phyloP scores from a whole-genome alignment of 2,113 vertebrate genomes.

The Rhadina sibilatrix region DNA sequence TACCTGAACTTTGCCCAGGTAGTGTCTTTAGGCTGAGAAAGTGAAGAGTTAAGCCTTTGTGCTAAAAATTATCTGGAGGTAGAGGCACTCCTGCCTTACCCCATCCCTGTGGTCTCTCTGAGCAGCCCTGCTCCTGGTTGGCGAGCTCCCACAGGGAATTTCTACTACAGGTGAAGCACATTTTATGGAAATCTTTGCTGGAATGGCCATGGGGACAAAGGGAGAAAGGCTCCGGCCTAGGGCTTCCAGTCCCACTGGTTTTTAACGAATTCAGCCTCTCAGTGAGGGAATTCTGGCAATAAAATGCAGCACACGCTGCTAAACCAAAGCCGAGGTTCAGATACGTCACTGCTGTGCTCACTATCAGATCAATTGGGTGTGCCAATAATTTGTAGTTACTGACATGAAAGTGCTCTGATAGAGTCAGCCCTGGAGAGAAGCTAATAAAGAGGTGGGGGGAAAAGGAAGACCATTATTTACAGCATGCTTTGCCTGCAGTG shows the following conservation, averaged over 20 bases:
- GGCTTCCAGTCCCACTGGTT: background rate
- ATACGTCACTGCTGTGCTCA: background rate
- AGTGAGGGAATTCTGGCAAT: background rate
- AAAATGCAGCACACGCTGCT: background rate
- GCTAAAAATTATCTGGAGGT: background rate
- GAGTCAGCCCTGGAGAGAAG: background rate
- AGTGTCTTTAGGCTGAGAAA: background rate
- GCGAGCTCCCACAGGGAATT: background rate
- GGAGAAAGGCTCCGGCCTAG: background rate
- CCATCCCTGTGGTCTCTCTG: fast-evolving
- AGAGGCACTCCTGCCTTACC: background rate
- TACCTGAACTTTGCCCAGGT: background rate
- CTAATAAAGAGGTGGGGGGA: background rate
- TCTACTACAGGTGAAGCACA: fast-evolving
- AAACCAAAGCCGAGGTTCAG: slow-evolving; percentile 5
- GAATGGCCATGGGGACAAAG: background rate
- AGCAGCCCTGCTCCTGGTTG: background rate
- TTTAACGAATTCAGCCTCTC: background rate
- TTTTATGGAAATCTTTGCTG: background rate
- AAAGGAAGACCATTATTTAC: background rate
- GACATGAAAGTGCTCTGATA: background rate
- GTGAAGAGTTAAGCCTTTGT: background rate
- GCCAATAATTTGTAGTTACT: background rate
- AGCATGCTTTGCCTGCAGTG: background rate
- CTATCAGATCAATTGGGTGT: background rate